Evolutionary conservation across 1,140 invertebrate genomes (phyloP).

Genomic region (Mizuhopecten yessoensis): DNA sequence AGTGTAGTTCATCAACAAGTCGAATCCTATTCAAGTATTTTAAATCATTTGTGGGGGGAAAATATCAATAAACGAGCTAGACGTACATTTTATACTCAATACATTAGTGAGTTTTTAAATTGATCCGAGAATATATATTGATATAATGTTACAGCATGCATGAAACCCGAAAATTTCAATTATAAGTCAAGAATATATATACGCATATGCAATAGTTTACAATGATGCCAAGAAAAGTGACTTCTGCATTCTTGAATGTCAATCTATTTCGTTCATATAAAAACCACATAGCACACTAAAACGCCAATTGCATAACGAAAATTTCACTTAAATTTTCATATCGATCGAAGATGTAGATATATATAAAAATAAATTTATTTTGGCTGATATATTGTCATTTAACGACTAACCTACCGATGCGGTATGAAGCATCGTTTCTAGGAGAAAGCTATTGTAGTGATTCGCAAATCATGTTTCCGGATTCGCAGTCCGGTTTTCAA

Average conservation of each 20-base stretch:
- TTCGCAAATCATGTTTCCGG: not conserved
- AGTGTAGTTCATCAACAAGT: too few relatives aligned
- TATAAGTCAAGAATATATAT: too few relatives aligned
- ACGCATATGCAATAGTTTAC: too few relatives aligned
- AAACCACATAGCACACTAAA: not conserved
- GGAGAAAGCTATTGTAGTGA: not conserved
- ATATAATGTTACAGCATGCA: too few relatives aligned
- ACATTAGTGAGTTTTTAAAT: too few relatives aligned
- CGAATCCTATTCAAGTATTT: too few relatives aligned
- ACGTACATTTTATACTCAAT: too few relatives aligned
- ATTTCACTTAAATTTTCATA: not conserved
- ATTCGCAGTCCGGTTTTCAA: not conserved
- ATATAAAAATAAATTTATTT: not conserved
- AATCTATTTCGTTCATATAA: not conserved
- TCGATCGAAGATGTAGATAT: not conserved
- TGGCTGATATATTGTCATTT: not conserved
- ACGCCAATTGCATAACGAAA: not conserved
- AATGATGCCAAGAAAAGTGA: not conserved
- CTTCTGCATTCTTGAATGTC: not conserved
- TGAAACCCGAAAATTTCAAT: too few relatives aligned
- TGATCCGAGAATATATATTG: too few relatives aligned
- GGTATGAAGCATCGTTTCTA: not conserved
- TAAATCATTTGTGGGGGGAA: too few relatives aligned
- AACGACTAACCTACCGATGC: not conserved
- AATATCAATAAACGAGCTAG: too few relatives aligned